phyloP scores from a whole-genome alignment of 2,888 invertebrate species.

The Trichogramma evanescens region DNA sequence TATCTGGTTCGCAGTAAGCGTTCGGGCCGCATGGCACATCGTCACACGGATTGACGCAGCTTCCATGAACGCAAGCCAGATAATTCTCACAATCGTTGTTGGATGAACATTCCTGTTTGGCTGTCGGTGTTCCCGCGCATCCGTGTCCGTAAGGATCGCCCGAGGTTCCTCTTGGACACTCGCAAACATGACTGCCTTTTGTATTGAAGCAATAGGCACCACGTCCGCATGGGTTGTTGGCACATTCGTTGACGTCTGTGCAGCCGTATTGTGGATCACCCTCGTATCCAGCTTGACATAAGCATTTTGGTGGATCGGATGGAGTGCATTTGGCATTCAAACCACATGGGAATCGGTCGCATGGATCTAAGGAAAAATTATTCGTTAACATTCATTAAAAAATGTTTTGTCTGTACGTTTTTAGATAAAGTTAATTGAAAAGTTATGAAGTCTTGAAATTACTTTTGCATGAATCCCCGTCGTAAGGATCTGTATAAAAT shows the following conservation, averaged over 20 bases:
- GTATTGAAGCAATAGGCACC: conserved; percentile 84
- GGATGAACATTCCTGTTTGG: conserved; percentile 61
- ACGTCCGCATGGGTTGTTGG: conserved; percentile 74
- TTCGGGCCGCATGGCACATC: conserved; percentile 73
- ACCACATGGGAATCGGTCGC: conserved; percentile 83
- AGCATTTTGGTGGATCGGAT: conserved; percentile 80
- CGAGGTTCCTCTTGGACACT: conserved; percentile 73
- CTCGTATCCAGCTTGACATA: conserved; percentile 80
- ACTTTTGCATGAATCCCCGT: conserved; percentile 82
- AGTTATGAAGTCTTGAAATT: conserved; percentile 22
- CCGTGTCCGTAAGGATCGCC: conserved; percentile 82
- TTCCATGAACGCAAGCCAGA: conserved; percentile 69
- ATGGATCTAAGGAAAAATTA: conserved; percentile 54
- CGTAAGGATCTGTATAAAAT: conserved; percentile 74
- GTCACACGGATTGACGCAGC: conserved; percentile 75
- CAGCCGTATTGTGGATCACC: conserved; percentile 81
- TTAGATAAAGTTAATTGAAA: neutral
- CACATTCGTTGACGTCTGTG: conserved; percentile 79
- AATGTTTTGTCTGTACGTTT: neutral
- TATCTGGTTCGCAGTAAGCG: conserved; percentile 80
- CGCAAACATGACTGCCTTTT: conserved; percentile 78
- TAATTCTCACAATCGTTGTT: conserved; percentile 77
- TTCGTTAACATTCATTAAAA: neutral
- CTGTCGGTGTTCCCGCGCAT: conserved; percentile 56
- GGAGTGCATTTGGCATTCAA: conserved; percentile 86